Conservation (phyloP, 2,797 vertebrate species). For the Peromyscus attwateri region DNA sequence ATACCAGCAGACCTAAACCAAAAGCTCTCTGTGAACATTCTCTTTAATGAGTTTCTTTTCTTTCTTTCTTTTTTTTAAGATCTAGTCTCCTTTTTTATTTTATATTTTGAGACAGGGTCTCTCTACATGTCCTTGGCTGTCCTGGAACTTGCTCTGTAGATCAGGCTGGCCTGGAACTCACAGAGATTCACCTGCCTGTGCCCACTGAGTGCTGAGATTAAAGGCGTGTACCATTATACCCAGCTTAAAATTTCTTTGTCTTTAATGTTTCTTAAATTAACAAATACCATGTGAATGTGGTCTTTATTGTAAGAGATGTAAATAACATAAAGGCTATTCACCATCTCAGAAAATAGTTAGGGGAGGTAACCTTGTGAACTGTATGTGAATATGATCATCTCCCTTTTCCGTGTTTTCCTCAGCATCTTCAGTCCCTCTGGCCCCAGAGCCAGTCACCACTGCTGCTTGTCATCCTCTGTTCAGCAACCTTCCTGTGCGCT, state of each 20-base stretch:
- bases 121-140: not conserved
- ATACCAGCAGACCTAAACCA: conserved; percentile 13
- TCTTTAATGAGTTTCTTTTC: conserved; percentile 2
- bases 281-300: conserved; percentile 2
- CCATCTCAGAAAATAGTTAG: conserved; percentile 21
- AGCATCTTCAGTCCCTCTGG: not conserved
- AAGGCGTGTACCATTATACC: not conserved
- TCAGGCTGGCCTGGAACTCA: not conserved
- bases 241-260: not conserved
- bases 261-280: not conserved
- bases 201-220: not conserved
- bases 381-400: not conserved
- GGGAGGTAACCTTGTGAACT: not conserved
- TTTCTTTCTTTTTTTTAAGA: not conserved
- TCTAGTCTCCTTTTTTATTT: not conserved
- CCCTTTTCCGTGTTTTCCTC: not conserved
- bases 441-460: not conserved
- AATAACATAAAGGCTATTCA: conserved; percentile 47
- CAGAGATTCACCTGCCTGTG: not conserved
- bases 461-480: not conserved
- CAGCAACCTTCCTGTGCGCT: not conserved
- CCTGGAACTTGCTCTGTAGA: not conserved
- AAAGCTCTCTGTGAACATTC: not conserved
- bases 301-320: conserved; percentile 43
- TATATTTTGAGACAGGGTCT: not conserved